Evolutionary conservation across 2,113 vertebrate genomes (phyloP).

Genomic region (Coracopsis vasa): DNA sequence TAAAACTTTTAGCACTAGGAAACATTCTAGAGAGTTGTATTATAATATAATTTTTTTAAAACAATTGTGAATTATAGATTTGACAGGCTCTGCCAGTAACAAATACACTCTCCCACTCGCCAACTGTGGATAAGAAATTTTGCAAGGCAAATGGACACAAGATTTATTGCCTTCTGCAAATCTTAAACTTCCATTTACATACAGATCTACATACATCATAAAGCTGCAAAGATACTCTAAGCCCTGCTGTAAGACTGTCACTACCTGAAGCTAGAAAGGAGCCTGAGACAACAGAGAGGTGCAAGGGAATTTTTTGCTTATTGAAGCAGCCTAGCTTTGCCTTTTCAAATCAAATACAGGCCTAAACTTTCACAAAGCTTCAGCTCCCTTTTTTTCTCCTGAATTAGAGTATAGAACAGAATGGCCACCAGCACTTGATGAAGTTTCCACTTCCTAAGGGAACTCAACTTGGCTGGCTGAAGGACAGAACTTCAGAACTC

Average conservation of each 20-base stretch:
- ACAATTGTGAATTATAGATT: conserved; percentile 31
- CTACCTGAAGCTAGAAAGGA: background rate
- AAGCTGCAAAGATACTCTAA: background rate
- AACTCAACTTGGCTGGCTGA: background rate
- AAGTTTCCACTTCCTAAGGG: background rate
- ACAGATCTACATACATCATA: background rate
- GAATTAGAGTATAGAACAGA: background rate
- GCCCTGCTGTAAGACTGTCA: background rate
- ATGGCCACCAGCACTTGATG: background rate
- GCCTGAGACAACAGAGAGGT: background rate
- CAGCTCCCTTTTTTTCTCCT: background rate
- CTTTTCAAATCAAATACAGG: background rate
- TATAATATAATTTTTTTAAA: conserved; percentile 18
- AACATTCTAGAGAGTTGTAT: conserved; percentile 29
- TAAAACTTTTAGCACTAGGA: background rate
- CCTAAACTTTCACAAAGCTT: background rate
- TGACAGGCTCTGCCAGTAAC: conserved; percentile 46
- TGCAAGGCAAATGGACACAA: conserved; percentile 51
- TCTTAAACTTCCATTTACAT: conserved; percentile 23
- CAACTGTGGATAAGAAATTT: conserved; percentile 46
- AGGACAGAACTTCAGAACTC: conserved; percentile 11
- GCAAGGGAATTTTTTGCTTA: background rate
- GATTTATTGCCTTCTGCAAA: conserved; percentile 37
- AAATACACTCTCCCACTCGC: conserved; percentile 60
- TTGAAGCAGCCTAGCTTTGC: background rate